Evolutionary conservation across 2,113 vertebrate species (phyloP).

Genomic region (Trochalopteron elliotii): DNA sequence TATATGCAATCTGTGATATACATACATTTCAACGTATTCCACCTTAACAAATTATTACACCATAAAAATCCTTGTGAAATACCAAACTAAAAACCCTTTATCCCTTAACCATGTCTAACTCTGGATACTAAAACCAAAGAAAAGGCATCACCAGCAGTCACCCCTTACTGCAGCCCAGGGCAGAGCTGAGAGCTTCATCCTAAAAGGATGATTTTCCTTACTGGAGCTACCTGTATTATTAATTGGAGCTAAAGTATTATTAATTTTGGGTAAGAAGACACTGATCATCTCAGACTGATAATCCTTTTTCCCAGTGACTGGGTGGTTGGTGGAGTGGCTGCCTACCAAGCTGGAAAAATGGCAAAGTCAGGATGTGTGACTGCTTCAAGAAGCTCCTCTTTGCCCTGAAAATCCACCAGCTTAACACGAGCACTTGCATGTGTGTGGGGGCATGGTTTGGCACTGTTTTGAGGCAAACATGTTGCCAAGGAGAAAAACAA

Average conservation of each 20-base stretch:
- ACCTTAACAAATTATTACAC: not conserved
- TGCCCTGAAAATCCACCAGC: not conserved
- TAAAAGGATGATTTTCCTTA: not conserved
- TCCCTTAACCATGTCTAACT: not conserved
- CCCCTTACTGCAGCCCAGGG: not conserved
- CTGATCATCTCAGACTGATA: not conserved
- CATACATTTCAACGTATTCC: not conserved
- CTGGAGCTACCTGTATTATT: not conserved
- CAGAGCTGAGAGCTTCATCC: not conserved
- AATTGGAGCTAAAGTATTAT: not conserved
- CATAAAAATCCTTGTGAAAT: not conserved
- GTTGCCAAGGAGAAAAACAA: slow-evolving; percentile 6
- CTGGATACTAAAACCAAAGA: not conserved
- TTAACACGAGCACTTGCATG: not conserved
- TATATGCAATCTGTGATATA: accelerated
- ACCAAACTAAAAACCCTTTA: not conserved
- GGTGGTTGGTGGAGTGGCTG: not conserved
- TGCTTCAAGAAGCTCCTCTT: not conserved
- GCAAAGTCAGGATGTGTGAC: not conserved
- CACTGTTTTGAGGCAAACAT: not conserved
- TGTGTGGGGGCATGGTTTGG: not conserved
- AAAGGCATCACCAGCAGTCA: not conserved
- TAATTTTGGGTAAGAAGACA: not conserved
- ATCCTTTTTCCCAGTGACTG: not conserved
- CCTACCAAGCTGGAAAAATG: not conserved